Conservation (phyloP, 64 coral and sea anemone species). For the Montipora foliosa region DNA sequence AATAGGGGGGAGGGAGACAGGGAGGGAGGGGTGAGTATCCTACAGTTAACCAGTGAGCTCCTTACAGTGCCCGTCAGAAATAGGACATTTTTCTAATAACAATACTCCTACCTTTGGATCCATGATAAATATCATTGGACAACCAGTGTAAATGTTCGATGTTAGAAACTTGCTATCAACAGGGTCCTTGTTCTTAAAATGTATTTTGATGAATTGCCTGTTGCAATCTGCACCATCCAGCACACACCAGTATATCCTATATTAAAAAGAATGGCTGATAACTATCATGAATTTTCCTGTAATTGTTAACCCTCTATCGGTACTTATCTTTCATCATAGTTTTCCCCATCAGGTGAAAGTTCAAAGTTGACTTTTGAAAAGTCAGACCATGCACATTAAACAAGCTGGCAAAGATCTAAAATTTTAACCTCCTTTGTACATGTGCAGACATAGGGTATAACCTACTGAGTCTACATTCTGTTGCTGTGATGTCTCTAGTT, state of each 20-base stretch:
- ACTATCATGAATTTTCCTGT: neutral
- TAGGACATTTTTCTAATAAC: neutral
- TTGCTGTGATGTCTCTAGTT: no score
- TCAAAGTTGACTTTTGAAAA: no score
- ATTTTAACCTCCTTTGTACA: no score
- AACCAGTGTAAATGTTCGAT: conserved; percentile 27
- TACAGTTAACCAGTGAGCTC: no score
- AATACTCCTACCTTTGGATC: conserved; percentile 34
- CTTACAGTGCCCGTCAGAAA: no score
- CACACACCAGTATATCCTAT: conserved; percentile 52
- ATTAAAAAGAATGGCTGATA: neutral
- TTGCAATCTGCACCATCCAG: conserved; percentile 58
- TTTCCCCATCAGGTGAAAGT: no score
- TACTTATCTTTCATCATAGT: neutral
- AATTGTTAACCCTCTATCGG: neutral
- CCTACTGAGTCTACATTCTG: no score
- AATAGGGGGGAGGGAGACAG: no score
- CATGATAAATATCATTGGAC: conserved; percentile 43
- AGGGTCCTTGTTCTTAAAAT: conserved; percentile 35
- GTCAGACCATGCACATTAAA: no score
- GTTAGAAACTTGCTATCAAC: conserved; percentile 37
- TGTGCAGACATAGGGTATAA: no score
- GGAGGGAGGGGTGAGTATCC: no score
- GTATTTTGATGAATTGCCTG: conserved; percentile 58
- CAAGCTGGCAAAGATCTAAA: no score